Evolutionary conservation across 2,113 vertebrate genomes (phyloP).

Genomic region (Todiramphus saurophagus): DNA sequence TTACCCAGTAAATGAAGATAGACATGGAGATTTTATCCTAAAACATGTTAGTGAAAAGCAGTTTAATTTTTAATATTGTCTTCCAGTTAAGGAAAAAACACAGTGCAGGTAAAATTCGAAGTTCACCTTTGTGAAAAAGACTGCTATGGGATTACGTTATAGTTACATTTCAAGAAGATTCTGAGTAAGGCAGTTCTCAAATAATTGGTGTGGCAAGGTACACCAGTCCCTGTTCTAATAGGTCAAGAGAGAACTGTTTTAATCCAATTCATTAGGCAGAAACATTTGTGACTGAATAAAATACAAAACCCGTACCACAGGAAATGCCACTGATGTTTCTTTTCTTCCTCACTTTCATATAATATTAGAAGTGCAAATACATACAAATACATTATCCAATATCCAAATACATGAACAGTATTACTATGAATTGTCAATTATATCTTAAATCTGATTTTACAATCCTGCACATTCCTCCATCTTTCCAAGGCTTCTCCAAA

Average conservation of each 20-base stretch:
- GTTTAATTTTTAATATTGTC: background rate
- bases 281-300: background rate
- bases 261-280: background rate
- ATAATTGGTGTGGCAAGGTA: background rate
- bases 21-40: background rate
- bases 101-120: background rate
- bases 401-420: background rate
- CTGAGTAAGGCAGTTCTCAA: background rate
- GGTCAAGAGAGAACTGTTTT: background rate
- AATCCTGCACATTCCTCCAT: fast-evolving
- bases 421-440: background rate
- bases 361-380: background rate
- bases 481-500: background rate
- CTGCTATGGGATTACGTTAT: background rate
- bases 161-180: background rate
- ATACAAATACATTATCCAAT: too few species aligned
- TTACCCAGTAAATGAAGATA: background rate
- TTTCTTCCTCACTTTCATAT: background rate
- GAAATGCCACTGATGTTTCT: background rate
- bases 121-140: background rate
- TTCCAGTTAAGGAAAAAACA: background rate
- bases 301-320: background rate
- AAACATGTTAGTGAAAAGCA: background rate
- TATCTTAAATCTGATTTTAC: background rate
- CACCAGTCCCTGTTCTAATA: background rate